Percentiles rank a stretch among this genome's conserved stretches.
phyloP scores from a whole-genome alignment of 1,140 invertebrate species.

The Drosophila leontia region DNA sequence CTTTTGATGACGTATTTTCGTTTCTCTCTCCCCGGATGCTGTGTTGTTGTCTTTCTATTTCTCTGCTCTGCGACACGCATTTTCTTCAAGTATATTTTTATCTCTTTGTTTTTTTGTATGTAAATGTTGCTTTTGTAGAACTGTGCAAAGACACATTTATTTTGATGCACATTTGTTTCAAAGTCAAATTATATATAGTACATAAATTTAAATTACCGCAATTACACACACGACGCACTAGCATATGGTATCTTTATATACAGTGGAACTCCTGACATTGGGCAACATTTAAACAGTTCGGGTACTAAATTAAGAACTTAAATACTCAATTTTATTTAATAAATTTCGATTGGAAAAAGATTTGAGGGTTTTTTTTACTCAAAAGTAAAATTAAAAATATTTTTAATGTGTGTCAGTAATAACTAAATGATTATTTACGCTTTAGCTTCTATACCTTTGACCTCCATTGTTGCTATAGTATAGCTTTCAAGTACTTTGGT shows the following conservation, averaged over 20 bases:
- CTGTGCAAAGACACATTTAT: slow-evolving; percentile 1
- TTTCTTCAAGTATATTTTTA: slow-evolving; percentile 28
- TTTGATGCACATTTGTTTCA: slow-evolving; percentile 5
- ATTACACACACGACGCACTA: not conserved
- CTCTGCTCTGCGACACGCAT: slow-evolving; percentile 24
- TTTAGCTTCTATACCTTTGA: slow-evolving; percentile 9
- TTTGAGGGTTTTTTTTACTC: no score
- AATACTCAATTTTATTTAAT: not conserved
- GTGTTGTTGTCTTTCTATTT: slow-evolving; percentile 20
- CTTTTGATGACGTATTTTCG: slow-evolving; percentile 1
- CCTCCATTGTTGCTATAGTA: slow-evolving; percentile 2
- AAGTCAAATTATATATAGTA: slow-evolving; percentile 10
- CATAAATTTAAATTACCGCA: slow-evolving; percentile 6
- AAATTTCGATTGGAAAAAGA: not conserved
- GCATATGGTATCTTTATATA: slow-evolving; percentile 10
- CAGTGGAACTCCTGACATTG: slow-evolving; percentile 6
- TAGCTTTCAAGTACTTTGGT: slow-evolving; percentile 13
- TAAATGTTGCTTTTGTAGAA: not conserved
- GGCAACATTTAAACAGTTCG: not conserved
- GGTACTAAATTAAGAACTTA: not conserved
- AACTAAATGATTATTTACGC: not conserved
- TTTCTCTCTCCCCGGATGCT: slow-evolving; percentile 27
- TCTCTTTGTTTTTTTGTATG: slow-evolving; percentile 13
- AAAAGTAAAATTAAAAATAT: not conserved
- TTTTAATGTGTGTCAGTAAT: not conserved